Conservation (phyloP, 2,797 vertebrate species). For the Chrysocyon brachyurus region DNA sequence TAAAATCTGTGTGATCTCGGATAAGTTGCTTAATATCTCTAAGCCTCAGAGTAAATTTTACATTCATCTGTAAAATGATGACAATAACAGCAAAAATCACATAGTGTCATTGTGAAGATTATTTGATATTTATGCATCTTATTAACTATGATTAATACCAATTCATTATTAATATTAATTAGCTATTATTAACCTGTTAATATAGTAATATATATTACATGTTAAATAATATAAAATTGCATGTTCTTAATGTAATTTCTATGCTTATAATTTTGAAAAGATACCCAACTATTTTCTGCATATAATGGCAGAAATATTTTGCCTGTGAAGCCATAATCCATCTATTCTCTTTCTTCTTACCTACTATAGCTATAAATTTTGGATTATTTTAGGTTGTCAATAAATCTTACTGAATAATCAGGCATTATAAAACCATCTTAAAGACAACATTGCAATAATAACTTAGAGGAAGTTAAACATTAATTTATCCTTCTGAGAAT, state of each 20-base stretch:
- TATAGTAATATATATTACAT: background rate
- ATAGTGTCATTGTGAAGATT: background rate
- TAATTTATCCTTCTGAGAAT: conserved; percentile 15
- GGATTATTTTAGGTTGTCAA: conserved; percentile 18
- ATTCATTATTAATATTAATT: conserved; percentile 19
- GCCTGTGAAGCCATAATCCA: background rate
- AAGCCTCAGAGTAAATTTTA: background rate
- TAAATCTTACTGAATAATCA: conserved; percentile 38
- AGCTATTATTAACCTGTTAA: conserved; percentile 25
- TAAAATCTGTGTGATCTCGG: conserved; percentile 5
- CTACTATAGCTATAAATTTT: conserved; percentile 21
- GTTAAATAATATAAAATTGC: background rate
- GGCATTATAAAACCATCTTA: background rate
- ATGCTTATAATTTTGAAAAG: background rate
- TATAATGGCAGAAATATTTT: background rate
- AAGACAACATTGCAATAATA: background rate
- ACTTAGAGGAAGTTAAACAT: background rate
- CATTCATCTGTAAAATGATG: conserved; percentile 37
- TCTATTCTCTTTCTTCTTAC: conserved; percentile 5
- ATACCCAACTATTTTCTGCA: conserved; percentile 36
- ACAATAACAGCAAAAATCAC: background rate
- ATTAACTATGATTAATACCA: conserved; percentile 3
- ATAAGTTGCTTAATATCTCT: background rate
- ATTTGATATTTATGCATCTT: background rate
- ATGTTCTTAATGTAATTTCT: background rate